A percentile compares a stretch with the other conserved stretches of the same genome.
Evolutionary conservation across 2,113 vertebrate genomes (phyloP).

Genomic region (Gavia stellata): DNA sequence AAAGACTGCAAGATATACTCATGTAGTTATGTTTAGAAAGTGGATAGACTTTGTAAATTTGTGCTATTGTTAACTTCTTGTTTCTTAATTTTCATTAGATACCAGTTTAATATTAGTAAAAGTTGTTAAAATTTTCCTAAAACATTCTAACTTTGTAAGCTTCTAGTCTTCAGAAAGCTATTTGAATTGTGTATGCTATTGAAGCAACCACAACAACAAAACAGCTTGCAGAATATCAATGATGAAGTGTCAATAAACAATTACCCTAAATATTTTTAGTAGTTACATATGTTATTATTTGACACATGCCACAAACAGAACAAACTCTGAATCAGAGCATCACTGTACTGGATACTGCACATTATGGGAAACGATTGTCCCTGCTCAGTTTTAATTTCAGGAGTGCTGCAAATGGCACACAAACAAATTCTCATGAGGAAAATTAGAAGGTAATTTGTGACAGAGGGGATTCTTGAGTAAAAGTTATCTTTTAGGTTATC

Average conservation of each 20-base stretch:
- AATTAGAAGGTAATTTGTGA: background rate
- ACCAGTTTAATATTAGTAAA: background rate
- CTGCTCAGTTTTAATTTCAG: background rate
- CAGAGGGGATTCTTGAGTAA: background rate
- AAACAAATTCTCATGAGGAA: background rate
- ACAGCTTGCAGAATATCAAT: background rate
- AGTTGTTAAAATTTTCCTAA: background rate
- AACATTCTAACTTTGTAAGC: background rate
- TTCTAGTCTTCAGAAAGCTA: background rate
- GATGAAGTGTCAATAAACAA: rapidly evolving
- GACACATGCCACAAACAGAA: background rate
- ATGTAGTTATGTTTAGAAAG: background rate
- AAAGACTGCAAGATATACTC: background rate
- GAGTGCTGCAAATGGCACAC: background rate
- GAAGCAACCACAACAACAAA: background rate
- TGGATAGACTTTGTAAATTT: background rate
- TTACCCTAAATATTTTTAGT: background rate
- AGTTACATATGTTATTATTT: background rate
- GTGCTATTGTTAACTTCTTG: background rate
- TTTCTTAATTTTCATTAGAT: background rate
- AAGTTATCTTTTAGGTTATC: background rate
- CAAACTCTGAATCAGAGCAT: background rate
- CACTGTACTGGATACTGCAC: background rate
- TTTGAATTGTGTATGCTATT: background rate
- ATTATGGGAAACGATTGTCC: rapidly evolving